phyloP scores from a whole-genome alignment of 1,140 invertebrate genomes.

The Aricia agestis region DNA sequence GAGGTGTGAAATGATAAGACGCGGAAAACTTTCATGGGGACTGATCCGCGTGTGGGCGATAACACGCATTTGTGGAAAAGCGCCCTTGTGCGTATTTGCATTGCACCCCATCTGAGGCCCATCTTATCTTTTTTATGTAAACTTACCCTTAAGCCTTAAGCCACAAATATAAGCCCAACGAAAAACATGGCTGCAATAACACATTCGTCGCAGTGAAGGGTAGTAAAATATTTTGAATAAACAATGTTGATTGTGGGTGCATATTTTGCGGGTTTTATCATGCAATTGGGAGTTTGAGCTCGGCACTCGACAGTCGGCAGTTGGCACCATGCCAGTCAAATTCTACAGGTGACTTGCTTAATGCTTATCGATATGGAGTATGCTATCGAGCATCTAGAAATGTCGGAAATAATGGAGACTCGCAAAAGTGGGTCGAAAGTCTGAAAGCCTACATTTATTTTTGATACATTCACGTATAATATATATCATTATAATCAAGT shows the following conservation, averaged over 20 bases:
- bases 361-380: background rate
- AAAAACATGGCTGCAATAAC: background rate
- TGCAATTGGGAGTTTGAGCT: background rate
- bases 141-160: too few species aligned
- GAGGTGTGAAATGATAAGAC: too few species aligned
- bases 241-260: background rate
- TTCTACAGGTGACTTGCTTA: slow-evolving; percentile 2
- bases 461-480: too few species aligned
- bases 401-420: background rate
- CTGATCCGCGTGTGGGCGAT: too few species aligned
- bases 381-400: background rate
- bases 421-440: background rate
- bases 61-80: too few species aligned
- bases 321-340: background rate
- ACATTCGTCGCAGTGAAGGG: background rate
- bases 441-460: too few species aligned
- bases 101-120: too few species aligned
- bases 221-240: background rate
- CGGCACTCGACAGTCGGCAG: background rate
- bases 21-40: too few species aligned
- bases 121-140: too few species aligned
- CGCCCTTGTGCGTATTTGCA: too few species aligned
- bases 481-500: too few species aligned
- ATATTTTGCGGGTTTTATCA: background rate
- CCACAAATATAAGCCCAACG: too few species aligned